Evolutionary conservation across 1,140 invertebrate genomes (phyloP).

Genomic region (Telenomus remus): DNA sequence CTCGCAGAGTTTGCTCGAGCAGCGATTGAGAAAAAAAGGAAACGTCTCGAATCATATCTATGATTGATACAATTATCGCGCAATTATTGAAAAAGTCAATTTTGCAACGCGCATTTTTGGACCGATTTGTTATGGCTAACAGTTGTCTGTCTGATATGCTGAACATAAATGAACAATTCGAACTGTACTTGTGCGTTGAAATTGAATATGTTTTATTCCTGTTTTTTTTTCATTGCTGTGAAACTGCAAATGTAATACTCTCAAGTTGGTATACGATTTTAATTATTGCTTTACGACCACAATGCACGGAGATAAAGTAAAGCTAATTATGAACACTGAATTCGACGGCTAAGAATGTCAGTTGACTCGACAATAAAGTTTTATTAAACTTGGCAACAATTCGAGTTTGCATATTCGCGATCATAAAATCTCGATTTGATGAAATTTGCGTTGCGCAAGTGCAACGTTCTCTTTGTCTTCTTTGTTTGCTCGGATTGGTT

Average conservation of each 20-base stretch:
- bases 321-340: conserved; percentile 2
- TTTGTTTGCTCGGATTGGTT: neutral
- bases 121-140: too few species aligned
- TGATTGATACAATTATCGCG: too few species aligned
- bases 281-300: conserved; percentile 25
- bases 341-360: conserved; percentile 2
- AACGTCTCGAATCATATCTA: too few species aligned
- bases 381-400: conserved; percentile 7
- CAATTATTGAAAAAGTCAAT: too few species aligned
- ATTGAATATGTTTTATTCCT: too few species aligned
- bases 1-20: too few species aligned
- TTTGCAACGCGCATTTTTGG: too few species aligned
- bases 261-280: conserved; percentile 16
- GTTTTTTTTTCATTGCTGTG: neutral
- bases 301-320: conserved; percentile 5
- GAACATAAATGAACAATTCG: too few species aligned
- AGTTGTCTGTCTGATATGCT: too few species aligned
- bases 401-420: neutral
- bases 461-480: conserved; percentile 3
- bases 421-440: conserved; percentile 11
- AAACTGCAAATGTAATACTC: conserved; percentile 3
- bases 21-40: too few species aligned
- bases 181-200: too few species aligned
- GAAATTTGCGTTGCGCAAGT: conserved; percentile 2
- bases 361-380: conserved; percentile 10